phyloP scores from a whole-genome alignment of 2,113 vertebrate genomes.

The Melanotaenia duboulayi region DNA sequence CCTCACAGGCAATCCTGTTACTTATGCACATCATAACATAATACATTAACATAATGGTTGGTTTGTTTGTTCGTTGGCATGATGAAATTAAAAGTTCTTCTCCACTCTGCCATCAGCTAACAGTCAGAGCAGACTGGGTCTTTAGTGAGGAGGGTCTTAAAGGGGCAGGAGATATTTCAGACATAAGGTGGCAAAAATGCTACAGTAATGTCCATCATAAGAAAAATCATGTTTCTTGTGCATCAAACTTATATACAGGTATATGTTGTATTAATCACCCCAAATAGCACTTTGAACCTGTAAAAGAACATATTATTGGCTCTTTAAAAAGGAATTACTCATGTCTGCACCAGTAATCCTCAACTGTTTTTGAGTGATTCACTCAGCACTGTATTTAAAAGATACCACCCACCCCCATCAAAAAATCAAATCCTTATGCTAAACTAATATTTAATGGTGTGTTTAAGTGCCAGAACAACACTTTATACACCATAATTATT shows the following conservation, averaged over 20 bases:
- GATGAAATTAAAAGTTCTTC: too few relatives aligned
- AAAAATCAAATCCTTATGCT: constrained; percentile 65
- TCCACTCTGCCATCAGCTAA: too few relatives aligned
- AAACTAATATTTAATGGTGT: constrained; percentile 65
- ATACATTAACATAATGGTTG: too few relatives aligned
- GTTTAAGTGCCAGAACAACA: constrained; percentile 60
- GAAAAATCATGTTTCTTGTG: background rate
- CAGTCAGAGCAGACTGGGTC: too few relatives aligned
- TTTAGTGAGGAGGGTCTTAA: too few relatives aligned
- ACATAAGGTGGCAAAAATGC: background rate
- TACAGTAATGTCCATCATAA: background rate
- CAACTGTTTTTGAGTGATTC: constrained; percentile 29
- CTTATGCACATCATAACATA: too few relatives aligned
- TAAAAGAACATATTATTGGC: background rate
- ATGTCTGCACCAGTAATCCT: constrained; percentile 34
- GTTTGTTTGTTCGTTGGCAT: too few relatives aligned
- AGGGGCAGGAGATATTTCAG: too few relatives aligned
- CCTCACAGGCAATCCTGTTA: too few relatives aligned
- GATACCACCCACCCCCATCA: constrained; percentile 46
- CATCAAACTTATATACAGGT: background rate
- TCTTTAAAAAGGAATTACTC: constrained; percentile 43
- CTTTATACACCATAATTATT: constrained; percentile 59
- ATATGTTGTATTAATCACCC: too few relatives aligned
- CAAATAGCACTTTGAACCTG: background rate
- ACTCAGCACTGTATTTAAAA: constrained; percentile 28